Evolutionary conservation across 2,888 invertebrate genomes (phyloP).

Genomic region (Melanophora roralis): DNA sequence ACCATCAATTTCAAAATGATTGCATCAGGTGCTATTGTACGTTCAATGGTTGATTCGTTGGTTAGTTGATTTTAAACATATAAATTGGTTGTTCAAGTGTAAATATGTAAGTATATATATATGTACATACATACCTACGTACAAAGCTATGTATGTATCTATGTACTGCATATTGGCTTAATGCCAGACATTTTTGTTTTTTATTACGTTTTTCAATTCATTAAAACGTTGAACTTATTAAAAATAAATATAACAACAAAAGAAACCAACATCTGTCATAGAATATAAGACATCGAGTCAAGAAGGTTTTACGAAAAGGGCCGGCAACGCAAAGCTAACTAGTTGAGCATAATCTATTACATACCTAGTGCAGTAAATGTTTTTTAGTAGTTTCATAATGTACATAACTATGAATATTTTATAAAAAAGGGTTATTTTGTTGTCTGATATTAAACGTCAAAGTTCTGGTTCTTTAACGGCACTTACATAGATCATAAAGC

Average conservation of each 20-base stretch:
- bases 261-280: conserved; percentile 39
- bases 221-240: conserved; percentile 62
- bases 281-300: neutral
- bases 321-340: neutral
- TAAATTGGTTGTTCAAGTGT: too few relatives aligned
- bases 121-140: neutral
- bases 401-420: too few relatives aligned
- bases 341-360: conserved; percentile 11
- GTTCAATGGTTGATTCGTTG: neutral
- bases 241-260: conserved; percentile 17
- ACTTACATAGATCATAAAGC: too few relatives aligned
- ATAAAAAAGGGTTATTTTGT: too few relatives aligned
- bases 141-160: neutral
- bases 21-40: conserved; percentile 55
- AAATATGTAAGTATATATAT: neutral
- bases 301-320: neutral
- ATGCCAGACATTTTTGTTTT: conserved; percentile 51
- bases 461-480: too few relatives aligned
- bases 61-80: neutral
- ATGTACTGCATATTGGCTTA: conserved; percentile 51
- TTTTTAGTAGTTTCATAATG: too few relatives aligned
- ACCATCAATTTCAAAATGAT: conserved; percentile 51
- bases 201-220: conserved; percentile 41
- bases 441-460: too few relatives aligned
- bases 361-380: too few relatives aligned